These are phyloP conservation scores for Diarsia mendica DNA, from an alignment of 2,888 invertebrate species.

Conservation along the genomic window DNA sequence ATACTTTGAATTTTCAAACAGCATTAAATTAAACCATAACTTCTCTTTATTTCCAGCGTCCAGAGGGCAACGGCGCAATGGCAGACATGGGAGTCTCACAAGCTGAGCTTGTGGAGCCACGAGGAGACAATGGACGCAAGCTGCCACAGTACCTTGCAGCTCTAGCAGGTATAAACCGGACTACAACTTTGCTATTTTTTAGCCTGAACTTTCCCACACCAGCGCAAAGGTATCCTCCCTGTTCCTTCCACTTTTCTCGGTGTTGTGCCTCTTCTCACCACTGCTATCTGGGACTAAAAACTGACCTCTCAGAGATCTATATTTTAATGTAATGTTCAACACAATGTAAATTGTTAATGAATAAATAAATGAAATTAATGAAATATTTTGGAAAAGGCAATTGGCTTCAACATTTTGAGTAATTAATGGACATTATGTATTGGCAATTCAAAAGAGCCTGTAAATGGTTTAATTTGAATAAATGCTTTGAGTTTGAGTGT, in stretches of 20 bases:
- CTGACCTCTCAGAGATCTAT: not conserved
- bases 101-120: slow-evolving; percentile 87
- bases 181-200: not conserved
- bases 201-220: too few relatives aligned
- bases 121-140: slow-evolving; percentile 83
- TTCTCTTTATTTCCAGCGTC: slow-evolving; percentile 77
- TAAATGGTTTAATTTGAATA: not conserved
- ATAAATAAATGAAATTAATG: too few relatives aligned
- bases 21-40: slow-evolving; percentile 1
- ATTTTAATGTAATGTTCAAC: too few relatives aligned
- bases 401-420: not conserved
- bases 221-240: too few relatives aligned
- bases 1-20: not conserved
- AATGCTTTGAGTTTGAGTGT: not conserved
- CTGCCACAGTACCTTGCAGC: slow-evolving; percentile 93
- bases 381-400: not conserved
- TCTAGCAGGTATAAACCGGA: slow-evolving; percentile 86
- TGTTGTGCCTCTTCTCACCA: too few relatives aligned
- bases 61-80: slow-evolving; percentile 86
- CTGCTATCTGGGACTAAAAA: not conserved
- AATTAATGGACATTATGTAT: not conserved
- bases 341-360: too few relatives aligned
- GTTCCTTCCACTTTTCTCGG: too few relatives aligned
- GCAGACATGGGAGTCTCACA: slow-evolving; percentile 91
- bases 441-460: not conserved